phyloP scores from a whole-genome alignment of 2,797 vertebrate species.

The Lagodon rhomboides region DNA sequence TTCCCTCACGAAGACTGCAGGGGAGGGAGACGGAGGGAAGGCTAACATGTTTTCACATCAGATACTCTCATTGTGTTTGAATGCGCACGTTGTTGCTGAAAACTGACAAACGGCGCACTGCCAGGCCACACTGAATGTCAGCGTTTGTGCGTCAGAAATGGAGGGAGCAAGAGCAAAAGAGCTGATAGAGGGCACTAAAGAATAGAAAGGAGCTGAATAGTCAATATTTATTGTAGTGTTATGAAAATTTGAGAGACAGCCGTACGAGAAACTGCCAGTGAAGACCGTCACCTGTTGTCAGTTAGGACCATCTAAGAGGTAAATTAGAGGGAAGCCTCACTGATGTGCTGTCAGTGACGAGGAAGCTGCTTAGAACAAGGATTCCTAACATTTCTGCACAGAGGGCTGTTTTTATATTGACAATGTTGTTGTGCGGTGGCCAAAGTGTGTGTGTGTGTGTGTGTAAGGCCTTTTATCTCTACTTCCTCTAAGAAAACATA shows the following conservation, averaged over 20 bases:
- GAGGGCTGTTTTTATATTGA: not conserved
- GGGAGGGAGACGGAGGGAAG: conserved; percentile 18
- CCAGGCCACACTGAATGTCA: not conserved
- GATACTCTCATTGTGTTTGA: conserved; percentile 29
- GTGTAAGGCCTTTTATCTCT: not conserved
- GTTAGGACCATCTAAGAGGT: not conserved
- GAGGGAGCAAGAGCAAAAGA: conserved; percentile 2
- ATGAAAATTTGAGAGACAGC: conserved; percentile 22
- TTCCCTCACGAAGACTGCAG: conserved; percentile 51
- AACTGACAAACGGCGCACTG: conserved; percentile 17
- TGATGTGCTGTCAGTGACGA: conserved; percentile 18
- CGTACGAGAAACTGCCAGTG: conserved; percentile 5
- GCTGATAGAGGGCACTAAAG: not conserved
- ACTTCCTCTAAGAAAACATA: not conserved
- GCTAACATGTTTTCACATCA: conserved; percentile 48
- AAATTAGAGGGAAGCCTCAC: conserved; percentile 3
- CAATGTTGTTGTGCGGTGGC: not conserved
- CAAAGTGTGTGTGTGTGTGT: not conserved
- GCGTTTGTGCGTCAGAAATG: not conserved
- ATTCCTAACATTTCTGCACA: not conserved
- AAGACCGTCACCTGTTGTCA: conserved; percentile 13
- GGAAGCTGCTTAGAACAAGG: conserved; percentile 12
- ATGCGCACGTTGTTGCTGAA: conserved; percentile 15
- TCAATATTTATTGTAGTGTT: conserved; percentile 22
- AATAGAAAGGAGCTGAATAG: conserved; percentile 12